phyloP scores from a whole-genome alignment of 2,113 vertebrate species.

The Chaetodon trifascialis region DNA sequence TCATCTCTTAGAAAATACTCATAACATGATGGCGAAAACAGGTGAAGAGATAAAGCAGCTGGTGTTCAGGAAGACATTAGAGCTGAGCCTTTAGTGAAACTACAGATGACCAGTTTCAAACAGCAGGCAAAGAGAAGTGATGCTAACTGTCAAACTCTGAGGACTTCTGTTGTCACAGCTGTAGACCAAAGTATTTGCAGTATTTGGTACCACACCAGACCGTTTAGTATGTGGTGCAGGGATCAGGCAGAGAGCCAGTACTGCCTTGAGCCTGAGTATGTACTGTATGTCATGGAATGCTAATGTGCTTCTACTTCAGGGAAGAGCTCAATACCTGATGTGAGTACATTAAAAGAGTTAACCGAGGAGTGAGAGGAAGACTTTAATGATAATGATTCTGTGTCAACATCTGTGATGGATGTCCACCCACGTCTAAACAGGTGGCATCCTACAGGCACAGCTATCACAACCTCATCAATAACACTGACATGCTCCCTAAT shows the following conservation, averaged over 20 bases:
- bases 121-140: conserved; percentile 18
- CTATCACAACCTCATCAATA: conserved; percentile 44
- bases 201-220: conserved; percentile 15
- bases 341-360: conserved; percentile 11
- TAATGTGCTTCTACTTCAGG: conserved; percentile 31
- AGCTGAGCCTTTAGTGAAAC: conserved; percentile 10
- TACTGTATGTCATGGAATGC: conserved; percentile 14
- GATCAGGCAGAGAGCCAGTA: conserved; percentile 12
- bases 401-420: conserved; percentile 47
- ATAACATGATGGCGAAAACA: conserved; percentile 15
- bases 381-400: conserved; percentile 45
- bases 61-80: conserved; percentile 31
- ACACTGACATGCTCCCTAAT: conserved; percentile 25
- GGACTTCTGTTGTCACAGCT: not conserved
- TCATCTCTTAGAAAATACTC: not conserved
- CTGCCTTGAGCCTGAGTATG: conserved; percentile 16
- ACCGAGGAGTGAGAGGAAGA: conserved; percentile 12
- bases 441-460: conserved; percentile 53
- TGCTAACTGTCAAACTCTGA: not conserved
- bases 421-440: conserved; percentile 52
- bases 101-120: not conserved
- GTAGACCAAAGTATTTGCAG: not conserved
- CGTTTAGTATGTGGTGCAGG: conserved; percentile 6
- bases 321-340: conserved; percentile 3
- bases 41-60: conserved; percentile 27